Evolutionary conservation across 2,113 vertebrate species (phyloP), one percentile per base, ranked within the genome.

Genomic region (Hypocryptadius cinnamomeus): DNA sequence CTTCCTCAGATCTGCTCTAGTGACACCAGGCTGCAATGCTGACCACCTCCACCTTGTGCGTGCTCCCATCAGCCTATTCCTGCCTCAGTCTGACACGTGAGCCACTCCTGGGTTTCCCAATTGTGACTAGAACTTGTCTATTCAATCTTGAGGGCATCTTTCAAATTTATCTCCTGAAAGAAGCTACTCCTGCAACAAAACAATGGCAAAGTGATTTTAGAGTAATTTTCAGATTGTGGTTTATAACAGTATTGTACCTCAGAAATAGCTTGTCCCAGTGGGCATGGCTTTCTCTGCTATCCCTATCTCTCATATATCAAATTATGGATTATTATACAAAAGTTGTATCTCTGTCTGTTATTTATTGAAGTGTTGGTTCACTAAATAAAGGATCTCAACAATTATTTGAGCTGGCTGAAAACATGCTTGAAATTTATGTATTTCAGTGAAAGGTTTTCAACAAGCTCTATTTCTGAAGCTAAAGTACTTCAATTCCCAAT

Each of bases 391-490:
- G 50, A 85, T 79, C 87, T 94, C 79, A 74, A 64, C 40, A 60
- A 22, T 86, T 44, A 86, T 82, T 56, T 83, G 33, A 90, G 39
- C 50, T 91, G 85, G 50, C 76, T 89, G 82, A 87, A 95, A 94
- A 93, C 51, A 76, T 63, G 63, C 82, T 91, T 85, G 74, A 91
- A 82, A 87, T 83, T 85, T 74, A 63, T 13, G 8, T 85, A 86
- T 94, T 92, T 92, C 87, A 71, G 76, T 8, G 35, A 70, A 91
- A 94, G 72, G 14, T 85, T 96, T 95, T 96, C 81, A 91, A 90
- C 68, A 85, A 91, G 44, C 68, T 94, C 72, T 91, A 27, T 94
- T 90, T 94, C 68, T 94, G 71, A 91, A 88, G 72, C 48, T 74
- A 44, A 96, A 94, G 79, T 80, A 73, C 64, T 95, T 86, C 71